Evolutionary conservation across 1,140 invertebrate genomes (phyloP).

Genomic region (Ceratosolen solmsi): DNA sequence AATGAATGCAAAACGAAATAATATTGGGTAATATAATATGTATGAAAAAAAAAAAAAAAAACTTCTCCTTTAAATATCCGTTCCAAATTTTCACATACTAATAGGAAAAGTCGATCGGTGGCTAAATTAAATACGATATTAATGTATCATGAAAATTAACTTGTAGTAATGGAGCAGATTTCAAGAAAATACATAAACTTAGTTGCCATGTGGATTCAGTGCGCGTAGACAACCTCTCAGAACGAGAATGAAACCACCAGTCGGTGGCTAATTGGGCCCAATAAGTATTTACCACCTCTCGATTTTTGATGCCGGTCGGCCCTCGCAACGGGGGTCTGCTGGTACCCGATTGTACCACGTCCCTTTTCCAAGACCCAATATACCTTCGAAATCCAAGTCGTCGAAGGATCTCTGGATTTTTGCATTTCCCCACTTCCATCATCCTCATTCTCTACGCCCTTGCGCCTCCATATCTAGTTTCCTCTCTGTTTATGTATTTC

Average conservation of each 20-base stretch:
- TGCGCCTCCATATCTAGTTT: neutral
- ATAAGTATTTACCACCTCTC: constrained; percentile 57
- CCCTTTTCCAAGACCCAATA: neutral
- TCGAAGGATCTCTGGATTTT: constrained; percentile 38
- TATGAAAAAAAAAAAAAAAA: too few species aligned
- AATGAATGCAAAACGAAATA: too few species aligned
- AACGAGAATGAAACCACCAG: constrained; percentile 59
- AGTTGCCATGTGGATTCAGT: neutral
- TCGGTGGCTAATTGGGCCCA: constrained; percentile 59
- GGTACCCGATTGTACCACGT: constrained; percentile 53
- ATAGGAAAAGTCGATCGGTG: too few species aligned
- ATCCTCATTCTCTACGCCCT: neutral
- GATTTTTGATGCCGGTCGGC: constrained; percentile 47
- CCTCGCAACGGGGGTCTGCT: constrained; percentile 50
- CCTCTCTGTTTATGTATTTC: constrained; percentile 49
- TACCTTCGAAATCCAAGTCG: neutral
- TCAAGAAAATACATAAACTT: neutral
- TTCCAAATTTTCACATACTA: too few species aligned
- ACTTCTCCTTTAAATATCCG: too few species aligned
- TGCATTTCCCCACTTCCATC: constrained; percentile 44
- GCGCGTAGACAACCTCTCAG: neutral
- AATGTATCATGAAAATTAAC: too few species aligned
- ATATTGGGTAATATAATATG: too few species aligned
- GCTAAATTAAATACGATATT: too few species aligned
- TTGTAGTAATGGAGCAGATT: neutral